Conservation (phyloP, 2,888 invertebrate species). For the Xylota segnis region DNA sequence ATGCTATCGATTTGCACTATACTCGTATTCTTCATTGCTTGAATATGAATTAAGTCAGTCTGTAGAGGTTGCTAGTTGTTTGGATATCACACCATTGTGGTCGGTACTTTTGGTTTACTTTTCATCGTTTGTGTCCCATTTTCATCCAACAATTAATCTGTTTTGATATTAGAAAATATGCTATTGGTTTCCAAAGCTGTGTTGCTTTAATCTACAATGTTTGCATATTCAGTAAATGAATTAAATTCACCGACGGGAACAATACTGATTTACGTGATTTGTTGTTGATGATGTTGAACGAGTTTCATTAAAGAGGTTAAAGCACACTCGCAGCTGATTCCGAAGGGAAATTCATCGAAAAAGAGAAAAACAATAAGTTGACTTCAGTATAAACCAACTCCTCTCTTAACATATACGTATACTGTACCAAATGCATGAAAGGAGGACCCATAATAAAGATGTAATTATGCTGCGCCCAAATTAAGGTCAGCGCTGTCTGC, state of each 20-base stretch:
- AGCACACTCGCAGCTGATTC: background rate
- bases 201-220: no score
- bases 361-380: background rate
- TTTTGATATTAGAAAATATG: no score
- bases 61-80: no score
- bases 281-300: conserved; percentile 1
- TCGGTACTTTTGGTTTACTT: no score
- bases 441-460: background rate
- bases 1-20: no score
- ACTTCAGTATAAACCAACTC: background rate
- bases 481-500: conserved; percentile 49
- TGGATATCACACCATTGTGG: no score
- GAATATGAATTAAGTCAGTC: no score
- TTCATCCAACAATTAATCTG: no score
- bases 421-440: background rate
- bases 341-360: background rate
- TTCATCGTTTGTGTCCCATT: no score
- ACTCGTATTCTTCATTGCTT: no score
- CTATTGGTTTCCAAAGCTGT: background rate
- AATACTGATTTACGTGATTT: background rate
- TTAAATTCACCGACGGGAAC: no score
- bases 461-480: conserved; percentile 12
- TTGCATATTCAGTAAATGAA: no score
- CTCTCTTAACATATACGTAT: background rate
- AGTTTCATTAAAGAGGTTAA: background rate